Evolutionary conservation across 2,888 invertebrate genomes (phyloP).

Genomic region (Hetaerina titia): DNA sequence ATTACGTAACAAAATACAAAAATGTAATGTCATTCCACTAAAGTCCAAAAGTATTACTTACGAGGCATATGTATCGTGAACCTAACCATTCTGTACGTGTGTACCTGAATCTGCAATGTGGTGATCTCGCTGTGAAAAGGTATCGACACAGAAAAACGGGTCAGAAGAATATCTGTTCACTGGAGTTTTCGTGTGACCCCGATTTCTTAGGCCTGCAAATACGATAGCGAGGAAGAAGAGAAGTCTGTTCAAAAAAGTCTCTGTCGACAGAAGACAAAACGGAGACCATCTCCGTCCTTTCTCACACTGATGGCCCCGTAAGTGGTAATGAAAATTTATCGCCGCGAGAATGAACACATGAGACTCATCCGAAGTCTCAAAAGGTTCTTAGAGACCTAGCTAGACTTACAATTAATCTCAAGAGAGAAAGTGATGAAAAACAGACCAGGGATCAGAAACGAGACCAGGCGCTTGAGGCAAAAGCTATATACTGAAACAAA

Average conservation of each 20-base stretch:
- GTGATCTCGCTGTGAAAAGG: too few relatives aligned
- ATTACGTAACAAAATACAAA: too few relatives aligned
- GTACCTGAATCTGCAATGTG: too few relatives aligned
- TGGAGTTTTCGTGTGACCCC: too few relatives aligned
- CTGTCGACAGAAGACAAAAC: neutral
- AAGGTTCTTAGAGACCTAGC: neutral
- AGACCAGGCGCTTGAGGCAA: neutral
- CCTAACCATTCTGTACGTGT: too few relatives aligned
- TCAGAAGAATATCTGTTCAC: too few relatives aligned
- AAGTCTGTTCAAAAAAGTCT: neutral
- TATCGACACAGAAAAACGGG: too few relatives aligned
- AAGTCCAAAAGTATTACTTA: too few relatives aligned
- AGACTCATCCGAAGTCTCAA: neutral
- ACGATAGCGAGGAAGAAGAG: too few relatives aligned
- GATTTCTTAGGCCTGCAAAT: too few relatives aligned
- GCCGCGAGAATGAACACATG: neutral
- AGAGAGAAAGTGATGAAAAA: slow-evolving; percentile 1
- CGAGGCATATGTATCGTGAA: too few relatives aligned
- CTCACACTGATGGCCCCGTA: neutral
- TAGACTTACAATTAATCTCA: neutral
- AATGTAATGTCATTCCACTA: too few relatives aligned
- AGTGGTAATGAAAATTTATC: slow-evolving; percentile 39
- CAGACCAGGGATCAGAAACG: neutral
- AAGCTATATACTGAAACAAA: neutral
- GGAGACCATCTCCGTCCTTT: neutral